phyloP scores from a whole-genome alignment of 2,113 vertebrate genomes.

The Zingel zingel region DNA sequence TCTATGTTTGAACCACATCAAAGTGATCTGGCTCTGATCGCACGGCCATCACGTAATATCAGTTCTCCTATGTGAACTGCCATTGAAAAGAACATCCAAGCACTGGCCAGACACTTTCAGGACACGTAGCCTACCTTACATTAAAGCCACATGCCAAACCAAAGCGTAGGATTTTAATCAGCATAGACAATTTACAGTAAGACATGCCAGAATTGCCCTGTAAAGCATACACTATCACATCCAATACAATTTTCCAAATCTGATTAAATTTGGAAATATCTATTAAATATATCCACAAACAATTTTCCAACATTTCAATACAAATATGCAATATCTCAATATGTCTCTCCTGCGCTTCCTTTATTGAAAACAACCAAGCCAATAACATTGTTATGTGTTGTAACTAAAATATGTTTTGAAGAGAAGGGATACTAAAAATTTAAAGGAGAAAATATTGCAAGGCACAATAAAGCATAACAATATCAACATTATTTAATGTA shows the following conservation, averaged over 20 bases:
- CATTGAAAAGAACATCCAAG: conserved; percentile 24
- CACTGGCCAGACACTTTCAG: conserved; percentile 32
- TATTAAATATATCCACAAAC: neutral
- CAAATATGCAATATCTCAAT: neutral
- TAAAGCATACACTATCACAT: neutral
- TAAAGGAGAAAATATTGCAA: neutral
- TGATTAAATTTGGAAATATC: neutral
- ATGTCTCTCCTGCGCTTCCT: neutral
- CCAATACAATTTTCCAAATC: neutral
- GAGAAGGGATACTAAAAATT: neutral
- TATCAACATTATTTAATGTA: neutral
- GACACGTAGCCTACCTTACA: conserved; percentile 3
- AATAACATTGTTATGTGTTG: neutral
- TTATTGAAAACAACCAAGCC: neutral
- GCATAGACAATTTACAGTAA: neutral
- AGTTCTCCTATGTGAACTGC: neutral
- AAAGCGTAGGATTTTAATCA: conserved; percentile 20
- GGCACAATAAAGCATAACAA: neutral
- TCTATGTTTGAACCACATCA: neutral
- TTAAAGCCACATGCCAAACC: conserved; percentile 31
- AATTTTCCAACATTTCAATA: neutral
- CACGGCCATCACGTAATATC: neutral
- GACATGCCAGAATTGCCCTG: neutral
- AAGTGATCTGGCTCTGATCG: conserved; percentile 17
- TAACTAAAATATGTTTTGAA: neutral